Evolutionary conservation across 53 echinoderm and acorn worm genomes (phyloP).

Genomic region (Paelopatides confundens): DNA sequence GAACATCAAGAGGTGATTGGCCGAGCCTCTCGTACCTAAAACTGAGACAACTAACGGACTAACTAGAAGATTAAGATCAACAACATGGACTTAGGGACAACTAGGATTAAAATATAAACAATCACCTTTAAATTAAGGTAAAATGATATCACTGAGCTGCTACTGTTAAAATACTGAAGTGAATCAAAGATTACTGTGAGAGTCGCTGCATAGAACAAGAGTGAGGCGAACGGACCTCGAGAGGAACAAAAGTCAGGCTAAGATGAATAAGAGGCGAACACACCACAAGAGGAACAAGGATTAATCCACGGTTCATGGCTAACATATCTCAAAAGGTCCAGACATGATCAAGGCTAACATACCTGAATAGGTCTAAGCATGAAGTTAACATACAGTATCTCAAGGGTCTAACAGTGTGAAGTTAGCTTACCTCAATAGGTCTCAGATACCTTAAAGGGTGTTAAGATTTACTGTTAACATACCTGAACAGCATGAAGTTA

Average conservation of each 20-base stretch:
- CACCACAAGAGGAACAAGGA: neutral
- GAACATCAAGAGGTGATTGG: neutral
- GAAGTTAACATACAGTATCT: no score
- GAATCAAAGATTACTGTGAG: conserved; percentile 3
- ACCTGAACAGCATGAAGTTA: no score
- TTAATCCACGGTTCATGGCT: no score
- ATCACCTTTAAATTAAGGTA: neutral
- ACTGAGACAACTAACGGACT: neutral
- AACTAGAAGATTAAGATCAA: neutral
- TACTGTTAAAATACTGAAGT: neutral
- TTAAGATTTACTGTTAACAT: no score
- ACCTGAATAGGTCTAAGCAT: no score
- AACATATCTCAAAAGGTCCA: no score
- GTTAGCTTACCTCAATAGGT: no score
- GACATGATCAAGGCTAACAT: no score
- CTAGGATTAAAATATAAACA: neutral
- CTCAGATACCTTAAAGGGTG: no score
- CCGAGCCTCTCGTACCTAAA: neutral
- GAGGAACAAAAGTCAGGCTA: neutral
- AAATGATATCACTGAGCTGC: neutral
- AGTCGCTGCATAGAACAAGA: conserved; percentile 4
- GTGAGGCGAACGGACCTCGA: neutral
- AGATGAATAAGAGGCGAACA: neutral
- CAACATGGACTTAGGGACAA: neutral
- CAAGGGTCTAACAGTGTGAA: no score